Base-by-base conservation (phyloP, 2,113 vertebrate species). In the Crypturellus undulatus region DNA sequence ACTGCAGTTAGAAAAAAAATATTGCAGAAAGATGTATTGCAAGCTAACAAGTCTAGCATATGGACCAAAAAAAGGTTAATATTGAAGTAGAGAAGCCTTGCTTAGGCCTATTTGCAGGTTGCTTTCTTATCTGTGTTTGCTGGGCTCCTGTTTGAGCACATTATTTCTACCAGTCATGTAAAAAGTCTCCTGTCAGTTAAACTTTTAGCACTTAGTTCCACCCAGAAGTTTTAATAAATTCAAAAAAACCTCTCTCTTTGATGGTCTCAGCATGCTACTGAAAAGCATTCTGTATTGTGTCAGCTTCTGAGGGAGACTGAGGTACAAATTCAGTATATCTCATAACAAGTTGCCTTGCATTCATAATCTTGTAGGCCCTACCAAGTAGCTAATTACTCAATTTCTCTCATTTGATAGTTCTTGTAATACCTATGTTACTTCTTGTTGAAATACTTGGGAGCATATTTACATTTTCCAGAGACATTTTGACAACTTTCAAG, bases 331-430 rank as follows among this genome's bases (percentile, higher is more conserved):
- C 59, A 80, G 19, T 51, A 25, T 2, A 4, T 19, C 30, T 80
- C 28, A 4, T 30, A 82, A 56, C 14, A 5, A 18, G 2, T 71
- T 84, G 19, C 18, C 11, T 77, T 65, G 5, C 45, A 25, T 12
- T 34, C 32, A 15, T 70, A 38, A 58, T 15, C 52, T 8, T 69
- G 32, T 86, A 45, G 8, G 5, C 6, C 76, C 4, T 51, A 56
- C 51, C 22, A 32, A 6, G 10, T 68, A 78, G 17, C 9, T 34
- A 28, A 4, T 63, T 43, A 28, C 45, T 52, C 0, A 0, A 86
- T 92, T 65, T 65, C 38, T 84, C 13, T 79, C 2, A n/a, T 58
- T 78, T 54, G 26, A 72, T 16, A 42, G 5, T 36, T 88, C 32
- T 16, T 30, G 3, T 51, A 58, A 18, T 88, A 59, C 28, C 9